These are phyloP conservation scores for Patiria miniata DNA, from an alignment of 35 echinoderm and acorn worm genomes.

Conservation along the genomic window DNA sequence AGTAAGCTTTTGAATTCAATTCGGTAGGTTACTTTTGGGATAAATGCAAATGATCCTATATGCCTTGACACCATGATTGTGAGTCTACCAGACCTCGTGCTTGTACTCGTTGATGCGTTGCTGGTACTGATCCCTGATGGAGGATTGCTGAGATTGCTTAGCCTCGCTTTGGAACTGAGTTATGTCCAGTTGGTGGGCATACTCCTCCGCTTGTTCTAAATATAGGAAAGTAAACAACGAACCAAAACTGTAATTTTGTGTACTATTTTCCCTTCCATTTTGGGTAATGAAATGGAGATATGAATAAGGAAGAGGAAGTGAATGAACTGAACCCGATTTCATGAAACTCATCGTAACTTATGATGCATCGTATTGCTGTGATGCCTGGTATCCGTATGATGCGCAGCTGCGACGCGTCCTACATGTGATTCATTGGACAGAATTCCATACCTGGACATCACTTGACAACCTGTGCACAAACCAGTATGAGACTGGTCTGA, in stretches of 20 bases:
- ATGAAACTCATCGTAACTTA: no score
- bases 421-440: no score
- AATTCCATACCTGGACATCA: no score
- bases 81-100: slow-evolving; percentile 63
- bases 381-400: no score
- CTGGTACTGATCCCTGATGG: slow-evolving; percentile 84
- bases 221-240: not conserved
- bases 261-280: not conserved
- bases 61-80: not conserved
- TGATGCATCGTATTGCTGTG: no score
- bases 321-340: no score
- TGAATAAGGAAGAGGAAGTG: not conserved
- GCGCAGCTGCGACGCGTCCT: no score
- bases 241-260: not conserved
- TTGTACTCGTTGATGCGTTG: slow-evolving; percentile 81
- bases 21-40: no score
- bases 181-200: slow-evolving; percentile 74
- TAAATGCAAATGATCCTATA: no score
- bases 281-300: not conserved
- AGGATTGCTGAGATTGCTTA: slow-evolving; percentile 72
- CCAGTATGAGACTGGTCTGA: no score
- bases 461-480: no score
- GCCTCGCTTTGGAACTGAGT: slow-evolving; percentile 71
- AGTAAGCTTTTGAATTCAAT: no score
- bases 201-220: slow-evolving; percentile 85